Evolutionary conservation across 2,113 vertebrate species (phyloP).

Genomic region (Gymnogyps californianus): DNA sequence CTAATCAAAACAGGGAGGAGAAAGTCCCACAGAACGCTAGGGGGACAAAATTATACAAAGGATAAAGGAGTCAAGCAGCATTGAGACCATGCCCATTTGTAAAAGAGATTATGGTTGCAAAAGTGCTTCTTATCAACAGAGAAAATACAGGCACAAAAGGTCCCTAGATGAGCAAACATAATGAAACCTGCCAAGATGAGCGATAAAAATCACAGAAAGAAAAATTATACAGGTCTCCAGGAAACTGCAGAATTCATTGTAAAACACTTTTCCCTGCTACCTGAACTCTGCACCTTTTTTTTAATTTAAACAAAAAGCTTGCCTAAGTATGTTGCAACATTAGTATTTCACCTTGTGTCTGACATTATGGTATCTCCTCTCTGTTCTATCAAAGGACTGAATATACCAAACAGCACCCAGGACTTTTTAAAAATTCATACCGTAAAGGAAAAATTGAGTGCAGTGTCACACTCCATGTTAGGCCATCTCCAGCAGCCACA

Average conservation of each 20-base stretch:
- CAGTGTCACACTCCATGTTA: background rate
- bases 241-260: background rate
- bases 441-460: background rate
- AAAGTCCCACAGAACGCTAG: background rate
- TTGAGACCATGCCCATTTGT: background rate
- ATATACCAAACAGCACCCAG: background rate
- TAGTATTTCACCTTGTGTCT: background rate
- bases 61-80: background rate
- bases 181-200: background rate
- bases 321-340: background rate
- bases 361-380: background rate
- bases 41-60: background rate
- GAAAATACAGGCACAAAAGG: slow-evolving; percentile 3
- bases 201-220: slow-evolving; percentile 5
- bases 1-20: slow-evolving; percentile 10
- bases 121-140: background rate
- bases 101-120: background rate
- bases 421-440: background rate
- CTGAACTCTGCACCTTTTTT: background rate
- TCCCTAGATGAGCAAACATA: background rate
- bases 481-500: background rate
- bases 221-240: background rate
- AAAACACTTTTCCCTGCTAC: background rate
- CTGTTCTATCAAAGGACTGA: background rate
- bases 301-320: background rate